These are phyloP conservation scores for Erethizon dorsatum DNA, from an alignment of 2,797 vertebrate genomes.

Conservation along the genomic window DNA sequence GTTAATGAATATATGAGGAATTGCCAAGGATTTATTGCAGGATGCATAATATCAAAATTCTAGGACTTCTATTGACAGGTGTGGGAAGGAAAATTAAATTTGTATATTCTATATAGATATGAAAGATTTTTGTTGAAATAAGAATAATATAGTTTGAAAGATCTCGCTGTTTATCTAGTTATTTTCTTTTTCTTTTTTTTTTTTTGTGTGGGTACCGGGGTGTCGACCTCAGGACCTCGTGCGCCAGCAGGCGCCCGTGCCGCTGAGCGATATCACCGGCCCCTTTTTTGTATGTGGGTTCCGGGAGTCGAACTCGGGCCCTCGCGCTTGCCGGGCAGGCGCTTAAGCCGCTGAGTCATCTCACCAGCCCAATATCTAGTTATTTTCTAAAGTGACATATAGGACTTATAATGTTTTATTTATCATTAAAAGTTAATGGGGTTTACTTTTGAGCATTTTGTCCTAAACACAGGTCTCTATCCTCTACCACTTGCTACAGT, in stretches of 20 bases:
- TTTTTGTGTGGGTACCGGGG: too few relatives aligned
- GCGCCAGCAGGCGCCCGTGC: too few relatives aligned
- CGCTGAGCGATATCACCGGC: too few relatives aligned
- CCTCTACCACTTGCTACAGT: background rate
- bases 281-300: too few relatives aligned
- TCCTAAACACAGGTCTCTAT: background rate
- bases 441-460: background rate
- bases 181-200: too few relatives aligned
- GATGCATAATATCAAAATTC: background rate
- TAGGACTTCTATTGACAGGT: background rate
- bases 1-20: background rate
- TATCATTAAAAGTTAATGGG: conserved; percentile 31
- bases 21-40: background rate
- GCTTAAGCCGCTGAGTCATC: too few relatives aligned
- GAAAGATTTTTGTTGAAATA: conserved; percentile 13
- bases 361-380: too few relatives aligned
- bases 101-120: background rate
- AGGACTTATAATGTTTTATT: background rate
- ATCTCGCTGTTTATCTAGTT: background rate
- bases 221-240: too few relatives aligned
- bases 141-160: background rate
- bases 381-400: background rate
- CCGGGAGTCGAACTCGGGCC: too few relatives aligned
- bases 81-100: background rate
- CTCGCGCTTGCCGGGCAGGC: too few relatives aligned